Percentiles rank a stretch among this genome's conserved stretches.
These are phyloP conservation scores for Porites australiensis DNA, from an alignment of 64 coral and sea anemone species.

Conservation along the genomic window DNA sequence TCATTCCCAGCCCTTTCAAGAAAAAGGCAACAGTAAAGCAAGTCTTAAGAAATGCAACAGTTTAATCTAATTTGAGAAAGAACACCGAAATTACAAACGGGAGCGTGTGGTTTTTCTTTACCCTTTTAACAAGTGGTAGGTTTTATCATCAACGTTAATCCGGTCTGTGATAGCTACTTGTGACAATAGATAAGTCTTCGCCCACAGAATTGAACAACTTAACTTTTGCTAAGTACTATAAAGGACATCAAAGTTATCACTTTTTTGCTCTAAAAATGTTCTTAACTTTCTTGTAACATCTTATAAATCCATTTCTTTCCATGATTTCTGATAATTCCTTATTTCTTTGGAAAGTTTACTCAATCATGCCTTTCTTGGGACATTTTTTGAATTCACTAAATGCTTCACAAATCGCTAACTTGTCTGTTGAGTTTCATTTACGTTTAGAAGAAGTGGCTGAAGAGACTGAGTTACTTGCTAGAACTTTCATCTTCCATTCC, in stretches of 20 bases:
- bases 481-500: neutral
- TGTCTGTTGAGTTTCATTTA: neutral
- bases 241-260: neutral
- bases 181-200: too few species aligned
- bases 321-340: neutral
- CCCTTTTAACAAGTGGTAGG: too few species aligned
- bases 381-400: neutral
- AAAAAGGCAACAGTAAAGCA: too few species aligned
- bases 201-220: too few species aligned
- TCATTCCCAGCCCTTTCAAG: too few species aligned
- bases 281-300: neutral
- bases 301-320: neutral
- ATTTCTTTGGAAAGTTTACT: neutral
- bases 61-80: too few species aligned
- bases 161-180: too few species aligned
- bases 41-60: too few species aligned
- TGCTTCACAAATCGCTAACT: neutral
- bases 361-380: neutral
- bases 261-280: neutral
- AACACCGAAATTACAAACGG: too few species aligned
- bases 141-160: too few species aligned
- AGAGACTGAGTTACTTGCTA: neutral
- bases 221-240: too few species aligned
- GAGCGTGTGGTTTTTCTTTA: too few species aligned
- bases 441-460: neutral